Conservation (phyloP, 2,888 invertebrate genomes). For the Gandaritis pyraliata region DNA sequence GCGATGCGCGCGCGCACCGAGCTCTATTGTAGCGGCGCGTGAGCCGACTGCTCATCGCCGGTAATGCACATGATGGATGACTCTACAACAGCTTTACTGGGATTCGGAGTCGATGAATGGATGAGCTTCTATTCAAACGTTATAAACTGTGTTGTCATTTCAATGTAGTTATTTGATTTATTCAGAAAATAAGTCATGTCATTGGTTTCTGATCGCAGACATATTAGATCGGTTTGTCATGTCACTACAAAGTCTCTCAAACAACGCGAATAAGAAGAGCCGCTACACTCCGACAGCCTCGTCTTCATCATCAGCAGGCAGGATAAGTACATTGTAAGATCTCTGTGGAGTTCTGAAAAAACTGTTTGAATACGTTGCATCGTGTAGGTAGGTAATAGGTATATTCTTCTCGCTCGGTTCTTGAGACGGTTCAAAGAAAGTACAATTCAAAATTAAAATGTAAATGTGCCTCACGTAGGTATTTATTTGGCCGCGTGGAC, state of each 20-base stretch:
- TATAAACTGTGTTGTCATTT: neutral
- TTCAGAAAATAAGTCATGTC: too few relatives aligned
- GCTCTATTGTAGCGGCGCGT: conserved; percentile 39
- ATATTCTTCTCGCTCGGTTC: neutral
- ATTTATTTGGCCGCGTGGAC: conserved; percentile 3
- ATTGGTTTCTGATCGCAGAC: too few relatives aligned
- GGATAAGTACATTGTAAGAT: too few relatives aligned
- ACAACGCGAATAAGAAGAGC: too few relatives aligned
- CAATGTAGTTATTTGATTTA: too few relatives aligned
- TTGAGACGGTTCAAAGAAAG: conserved; percentile 26
- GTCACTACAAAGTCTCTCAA: too few relatives aligned
- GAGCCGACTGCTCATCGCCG: conserved; percentile 34
- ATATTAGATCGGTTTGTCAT: too few relatives aligned
- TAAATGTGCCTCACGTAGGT: conserved; percentile 21
- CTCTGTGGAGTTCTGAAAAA: too few relatives aligned
- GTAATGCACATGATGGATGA: conserved; percentile 32
- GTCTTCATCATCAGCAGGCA: too few relatives aligned
- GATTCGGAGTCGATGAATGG: conserved; percentile 9
- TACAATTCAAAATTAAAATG: conserved; percentile 23
- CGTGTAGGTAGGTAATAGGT: too few relatives aligned
- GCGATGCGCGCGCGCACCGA: conserved; percentile 38
- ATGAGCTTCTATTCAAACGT: neutral
- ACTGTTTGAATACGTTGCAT: too few relatives aligned
- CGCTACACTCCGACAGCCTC: too few relatives aligned
- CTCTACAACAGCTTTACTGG: conserved; percentile 19